Conservation (phyloP, 1,140 invertebrate species). For the Chironomus striatipennis region DNA sequence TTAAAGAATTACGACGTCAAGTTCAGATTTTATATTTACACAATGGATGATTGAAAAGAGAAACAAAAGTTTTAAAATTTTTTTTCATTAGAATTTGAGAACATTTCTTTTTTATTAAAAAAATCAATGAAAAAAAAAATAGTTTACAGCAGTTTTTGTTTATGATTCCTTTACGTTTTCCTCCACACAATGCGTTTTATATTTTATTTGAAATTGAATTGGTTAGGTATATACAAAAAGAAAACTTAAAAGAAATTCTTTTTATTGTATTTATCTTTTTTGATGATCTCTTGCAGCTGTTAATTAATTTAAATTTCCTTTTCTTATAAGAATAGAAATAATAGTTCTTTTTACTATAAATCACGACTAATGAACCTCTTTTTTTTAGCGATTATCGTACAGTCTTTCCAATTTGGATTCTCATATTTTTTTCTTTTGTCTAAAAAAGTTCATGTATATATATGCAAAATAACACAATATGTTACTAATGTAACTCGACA, state of each 20-base stretch:
- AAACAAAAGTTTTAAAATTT: too few species aligned
- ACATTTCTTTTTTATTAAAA: constrained; percentile 10
- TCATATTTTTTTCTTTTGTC: neutral
- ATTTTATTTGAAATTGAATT: neutral
- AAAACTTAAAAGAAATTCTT: neutral
- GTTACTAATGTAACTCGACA: neutral
- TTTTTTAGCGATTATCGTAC: neutral
- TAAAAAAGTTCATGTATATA: neutral
- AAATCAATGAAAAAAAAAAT: neutral
- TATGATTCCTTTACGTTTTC: neutral
- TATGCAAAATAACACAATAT: constrained; percentile 6
- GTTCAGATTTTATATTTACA: too few species aligned
- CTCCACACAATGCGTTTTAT: neutral
- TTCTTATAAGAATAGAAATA: too few species aligned
- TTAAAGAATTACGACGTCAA: too few species aligned
- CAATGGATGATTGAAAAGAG: too few species aligned
- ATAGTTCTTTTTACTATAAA: neutral
- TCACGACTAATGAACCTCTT: neutral
- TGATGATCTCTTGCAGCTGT: constrained; percentile 11
- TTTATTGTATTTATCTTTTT: constrained; percentile 1
- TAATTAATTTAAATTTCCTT: neutral
- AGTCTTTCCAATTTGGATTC: neutral
- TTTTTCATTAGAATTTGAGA: neutral
- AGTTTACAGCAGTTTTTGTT: neutral
- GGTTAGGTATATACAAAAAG: neutral